Evolutionary conservation across 2,888 invertebrate genomes (phyloP).

Genomic region (Andrena bucephala): DNA sequence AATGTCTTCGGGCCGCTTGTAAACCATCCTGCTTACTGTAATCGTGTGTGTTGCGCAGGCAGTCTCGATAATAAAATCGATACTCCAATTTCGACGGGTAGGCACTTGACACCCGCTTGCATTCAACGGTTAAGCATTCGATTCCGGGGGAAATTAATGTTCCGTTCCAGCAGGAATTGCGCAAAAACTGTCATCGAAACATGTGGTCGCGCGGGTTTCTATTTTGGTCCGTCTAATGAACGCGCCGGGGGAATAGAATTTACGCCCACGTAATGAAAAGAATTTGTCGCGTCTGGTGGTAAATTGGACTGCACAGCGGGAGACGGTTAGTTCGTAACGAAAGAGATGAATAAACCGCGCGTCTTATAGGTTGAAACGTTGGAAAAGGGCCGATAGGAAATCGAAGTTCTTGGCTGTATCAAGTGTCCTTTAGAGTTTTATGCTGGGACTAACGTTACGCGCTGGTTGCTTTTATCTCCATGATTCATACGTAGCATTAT

Average conservation of each 20-base stretch:
- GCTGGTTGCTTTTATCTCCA: slow-evolving; percentile 34
- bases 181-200: too few species aligned
- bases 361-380: not conserved
- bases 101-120: too few species aligned
- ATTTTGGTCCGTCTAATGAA: not conserved
- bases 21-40: not conserved
- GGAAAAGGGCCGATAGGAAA: not conserved
- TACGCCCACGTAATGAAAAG: not conserved
- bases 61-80: slow-evolving; percentile 28
- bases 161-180: too few species aligned
- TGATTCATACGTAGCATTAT: slow-evolving; percentile 32
- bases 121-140: not conserved
- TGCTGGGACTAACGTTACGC: not conserved
- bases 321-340: not conserved
- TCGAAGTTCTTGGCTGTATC: slow-evolving; percentile 2
- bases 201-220: not conserved
- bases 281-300: not conserved
- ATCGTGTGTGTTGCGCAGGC: not conserved
- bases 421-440: not conserved
- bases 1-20: slow-evolving; percentile 26
- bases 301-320: not conserved
- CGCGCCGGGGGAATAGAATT: not conserved
- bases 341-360: not conserved
- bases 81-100: not conserved
- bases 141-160: not conserved